phyloP scores from a whole-genome alignment of 2,797 vertebrate genomes.

The Sebastes minor region DNA sequence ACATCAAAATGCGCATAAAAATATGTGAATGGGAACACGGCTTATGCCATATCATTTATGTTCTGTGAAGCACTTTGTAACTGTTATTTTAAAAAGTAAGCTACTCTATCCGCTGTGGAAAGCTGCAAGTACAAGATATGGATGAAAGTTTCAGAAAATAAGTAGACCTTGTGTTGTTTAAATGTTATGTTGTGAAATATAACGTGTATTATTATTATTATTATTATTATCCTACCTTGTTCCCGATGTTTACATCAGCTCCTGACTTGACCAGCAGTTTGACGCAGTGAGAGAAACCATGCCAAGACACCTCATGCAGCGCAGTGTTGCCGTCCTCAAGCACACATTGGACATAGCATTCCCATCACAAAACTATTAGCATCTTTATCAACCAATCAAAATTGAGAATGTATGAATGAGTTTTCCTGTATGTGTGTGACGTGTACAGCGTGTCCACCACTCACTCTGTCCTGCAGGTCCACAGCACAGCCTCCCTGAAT shows the following conservation, averaged over 20 bases:
- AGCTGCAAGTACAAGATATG: not conserved
- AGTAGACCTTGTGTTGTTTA: not conserved
- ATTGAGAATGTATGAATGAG: not conserved
- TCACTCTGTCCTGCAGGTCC: constrained; percentile 91
- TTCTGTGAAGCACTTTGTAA: not conserved
- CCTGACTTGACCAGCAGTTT: constrained; percentile 91
- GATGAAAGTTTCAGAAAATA: not conserved
- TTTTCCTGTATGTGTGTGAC: not conserved
- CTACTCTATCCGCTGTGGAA: not conserved
- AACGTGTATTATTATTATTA: not conserved
- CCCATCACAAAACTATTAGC: not conserved
- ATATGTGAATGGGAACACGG: no score
- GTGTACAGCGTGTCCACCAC: not conserved
- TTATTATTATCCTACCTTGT: constrained; percentile 81
- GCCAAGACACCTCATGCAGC: constrained; percentile 92
- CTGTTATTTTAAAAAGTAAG: no score
- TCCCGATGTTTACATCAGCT: constrained; percentile 88
- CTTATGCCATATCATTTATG: not conserved
- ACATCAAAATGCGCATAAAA: no score
- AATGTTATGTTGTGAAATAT: not conserved
- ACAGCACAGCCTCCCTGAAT: constrained; percentile 90
- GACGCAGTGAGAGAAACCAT: constrained; percentile 91
- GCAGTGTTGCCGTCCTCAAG: constrained; percentile 90
- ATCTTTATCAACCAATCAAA: not conserved
- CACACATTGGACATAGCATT: not conserved